phyloP scores from a whole-genome alignment of 1,140 invertebrate genomes.

The Augochlora pura region DNA sequence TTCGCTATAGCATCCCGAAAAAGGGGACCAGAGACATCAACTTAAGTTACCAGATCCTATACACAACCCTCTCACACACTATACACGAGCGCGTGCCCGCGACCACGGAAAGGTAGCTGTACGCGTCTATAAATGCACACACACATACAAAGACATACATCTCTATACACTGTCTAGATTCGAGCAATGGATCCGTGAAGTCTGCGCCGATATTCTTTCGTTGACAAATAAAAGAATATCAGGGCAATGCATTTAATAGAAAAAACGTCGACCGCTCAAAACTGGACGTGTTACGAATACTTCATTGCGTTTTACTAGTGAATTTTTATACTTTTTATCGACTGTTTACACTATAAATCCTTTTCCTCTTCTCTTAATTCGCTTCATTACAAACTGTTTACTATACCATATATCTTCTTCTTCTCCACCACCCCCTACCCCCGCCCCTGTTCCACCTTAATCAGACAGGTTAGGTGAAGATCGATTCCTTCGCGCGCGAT shows the following conservation, averaged over 20 bases:
- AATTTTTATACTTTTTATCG: not conserved
- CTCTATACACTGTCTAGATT: conserved; percentile 19
- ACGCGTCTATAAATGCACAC: too few relatives aligned
- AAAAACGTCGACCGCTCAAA: conserved; percentile 7
- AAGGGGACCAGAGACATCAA: conserved; percentile 48
- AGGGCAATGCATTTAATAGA: conserved; percentile 27
- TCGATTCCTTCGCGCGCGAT: too few relatives aligned
- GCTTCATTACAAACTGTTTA: not conserved
- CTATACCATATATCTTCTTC: too few relatives aligned
- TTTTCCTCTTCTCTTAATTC: not conserved
- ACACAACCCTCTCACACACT: too few relatives aligned
- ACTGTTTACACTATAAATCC: not conserved
- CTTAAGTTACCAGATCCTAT: conserved; percentile 41
- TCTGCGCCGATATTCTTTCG: conserved; percentile 3
- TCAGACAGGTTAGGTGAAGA: too few relatives aligned
- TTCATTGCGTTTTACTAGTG: not conserved
- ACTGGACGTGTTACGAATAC: conserved; percentile 6
- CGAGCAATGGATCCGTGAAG: not conserved
- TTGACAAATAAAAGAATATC: conserved; percentile 11
- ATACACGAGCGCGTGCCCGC: too few relatives aligned
- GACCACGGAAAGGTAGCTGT: too few relatives aligned
- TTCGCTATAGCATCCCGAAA: conserved; percentile 43
- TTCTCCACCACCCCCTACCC: too few relatives aligned
- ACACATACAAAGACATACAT: too few relatives aligned
- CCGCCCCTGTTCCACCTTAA: too few relatives aligned